Conservation (phyloP, 2,888 invertebrate genomes). For the Scaptodrosophila latifasciaeformis region DNA sequence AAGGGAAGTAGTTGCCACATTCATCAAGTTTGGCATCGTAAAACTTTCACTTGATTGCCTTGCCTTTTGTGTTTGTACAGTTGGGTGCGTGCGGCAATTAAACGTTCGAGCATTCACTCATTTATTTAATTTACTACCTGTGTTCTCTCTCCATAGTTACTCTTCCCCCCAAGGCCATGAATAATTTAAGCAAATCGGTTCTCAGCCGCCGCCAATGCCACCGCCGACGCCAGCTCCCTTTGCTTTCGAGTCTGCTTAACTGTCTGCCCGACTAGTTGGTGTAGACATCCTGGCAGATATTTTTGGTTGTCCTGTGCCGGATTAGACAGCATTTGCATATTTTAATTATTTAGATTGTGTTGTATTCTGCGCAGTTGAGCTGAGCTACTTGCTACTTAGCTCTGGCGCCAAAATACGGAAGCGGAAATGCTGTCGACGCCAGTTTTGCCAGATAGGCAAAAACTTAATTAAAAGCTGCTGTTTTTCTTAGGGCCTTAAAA, state of each 20-base stretch:
- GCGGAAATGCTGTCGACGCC: constrained; percentile 45
- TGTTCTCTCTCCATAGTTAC: constrained; percentile 11
- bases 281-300: constrained; percentile 65
- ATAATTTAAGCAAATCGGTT: constrained; percentile 73
- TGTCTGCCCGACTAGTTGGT: constrained; percentile 33
- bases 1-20: not conserved
- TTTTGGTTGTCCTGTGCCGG: too few relatives aligned
- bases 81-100: constrained; percentile 35
- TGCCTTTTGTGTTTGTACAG: not conserved
- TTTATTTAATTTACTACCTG: constrained; percentile 69
- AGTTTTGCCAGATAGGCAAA: constrained; percentile 12
- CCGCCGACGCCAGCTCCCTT: too few relatives aligned
- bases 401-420: constrained; percentile 29
- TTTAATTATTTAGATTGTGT: constrained; percentile 73
- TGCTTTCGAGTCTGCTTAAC: not conserved
- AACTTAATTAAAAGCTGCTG: constrained; percentile 64
- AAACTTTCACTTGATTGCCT: constrained; percentile 26
- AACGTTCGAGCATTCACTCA: constrained; percentile 38
- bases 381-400: constrained; percentile 54
- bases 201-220: constrained; percentile 4
- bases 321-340: constrained; percentile 73
- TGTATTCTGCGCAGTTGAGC: constrained; percentile 25
- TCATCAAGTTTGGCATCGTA: not conserved
- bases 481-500: constrained; percentile 20
- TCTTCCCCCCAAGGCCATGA: constrained; percentile 58